Percentiles rank a stretch among this genome's conserved stretches.
Conservation (phyloP, 92 coral and sea anemone species). For the Epizoanthus illoricatus region DNA sequence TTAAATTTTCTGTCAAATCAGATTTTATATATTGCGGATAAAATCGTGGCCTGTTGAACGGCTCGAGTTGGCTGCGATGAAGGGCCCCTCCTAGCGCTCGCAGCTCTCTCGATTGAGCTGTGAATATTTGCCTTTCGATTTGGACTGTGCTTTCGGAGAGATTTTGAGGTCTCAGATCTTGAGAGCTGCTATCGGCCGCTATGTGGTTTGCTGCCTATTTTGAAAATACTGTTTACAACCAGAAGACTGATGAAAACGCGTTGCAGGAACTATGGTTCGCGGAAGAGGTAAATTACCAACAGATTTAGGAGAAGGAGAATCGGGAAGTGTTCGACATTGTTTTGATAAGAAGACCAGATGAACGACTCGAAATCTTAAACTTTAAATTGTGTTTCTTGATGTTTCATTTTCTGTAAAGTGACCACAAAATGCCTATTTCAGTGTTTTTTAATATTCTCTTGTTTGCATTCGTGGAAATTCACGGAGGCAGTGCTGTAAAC, state of each 20-base stretch:
- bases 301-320: conserved; percentile 15
- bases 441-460: background rate
- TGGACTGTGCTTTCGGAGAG: conserved; percentile 15
- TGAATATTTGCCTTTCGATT: conserved; percentile 45
- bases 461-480: conserved; percentile 40
- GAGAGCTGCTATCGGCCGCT: conserved; percentile 28
- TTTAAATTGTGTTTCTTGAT: background rate
- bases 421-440: background rate
- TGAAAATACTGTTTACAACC: conserved; percentile 2
- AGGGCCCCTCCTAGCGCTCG: conserved; percentile 17
- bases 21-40: background rate
- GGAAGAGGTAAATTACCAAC: conserved; percentile 56
- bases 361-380: conserved; percentile 19
- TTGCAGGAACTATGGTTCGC: conserved; percentile 72
- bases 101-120: conserved; percentile 33
- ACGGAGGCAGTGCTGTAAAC: background rate
- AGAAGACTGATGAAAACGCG: conserved; percentile 87
- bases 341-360: conserved; percentile 26
- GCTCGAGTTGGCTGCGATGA: background rate
- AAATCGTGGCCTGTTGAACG: background rate
- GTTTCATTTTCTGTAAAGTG: background rate
- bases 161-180: background rate
- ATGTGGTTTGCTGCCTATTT: conserved; percentile 23
- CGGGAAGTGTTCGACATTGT: conserved; percentile 11
- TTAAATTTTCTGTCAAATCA: background rate